Evolutionary conservation across 2,888 invertebrate species (phyloP).

Genomic region (Calameuta pallipes): DNA sequence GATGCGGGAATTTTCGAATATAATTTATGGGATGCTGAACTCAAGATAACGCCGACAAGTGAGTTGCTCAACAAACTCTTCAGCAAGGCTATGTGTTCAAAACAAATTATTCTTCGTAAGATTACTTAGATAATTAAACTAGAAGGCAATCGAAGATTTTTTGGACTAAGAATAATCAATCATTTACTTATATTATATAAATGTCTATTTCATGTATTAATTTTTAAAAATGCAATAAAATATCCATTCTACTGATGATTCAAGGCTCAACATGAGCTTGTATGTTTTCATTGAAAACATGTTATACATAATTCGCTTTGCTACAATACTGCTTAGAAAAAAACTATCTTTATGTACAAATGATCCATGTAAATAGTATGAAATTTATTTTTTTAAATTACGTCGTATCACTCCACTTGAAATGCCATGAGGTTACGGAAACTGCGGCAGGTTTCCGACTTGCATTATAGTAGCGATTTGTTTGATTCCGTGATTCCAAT

Average conservation of each 20-base stretch:
- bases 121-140: conserved; percentile 13
- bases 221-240: conserved; percentile 44
- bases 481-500: background rate
- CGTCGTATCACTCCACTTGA: background rate
- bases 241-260: conserved; percentile 14
- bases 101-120: conserved; percentile 24
- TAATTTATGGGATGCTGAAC: background rate
- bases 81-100: conserved; percentile 34
- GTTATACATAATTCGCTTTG: background rate
- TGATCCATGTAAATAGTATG: background rate
- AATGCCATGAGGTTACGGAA: background rate
- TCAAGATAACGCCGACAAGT: background rate
- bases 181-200: conserved; percentile 27
- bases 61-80: background rate
- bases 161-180: conserved; percentile 13
- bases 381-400: background rate
- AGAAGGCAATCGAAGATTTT: conserved; percentile 8
- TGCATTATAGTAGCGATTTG: background rate
- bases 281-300: background rate
- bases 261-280: background rate
- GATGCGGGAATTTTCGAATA: background rate
- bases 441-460: background rate
- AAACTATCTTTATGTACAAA: background rate
- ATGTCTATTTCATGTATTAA: conserved; percentile 47
- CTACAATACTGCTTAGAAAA: background rate